These are phyloP conservation scores for Alviniconcha marisindica DNA, from an alignment of 1,140 invertebrate species.

Conservation along the genomic window DNA sequence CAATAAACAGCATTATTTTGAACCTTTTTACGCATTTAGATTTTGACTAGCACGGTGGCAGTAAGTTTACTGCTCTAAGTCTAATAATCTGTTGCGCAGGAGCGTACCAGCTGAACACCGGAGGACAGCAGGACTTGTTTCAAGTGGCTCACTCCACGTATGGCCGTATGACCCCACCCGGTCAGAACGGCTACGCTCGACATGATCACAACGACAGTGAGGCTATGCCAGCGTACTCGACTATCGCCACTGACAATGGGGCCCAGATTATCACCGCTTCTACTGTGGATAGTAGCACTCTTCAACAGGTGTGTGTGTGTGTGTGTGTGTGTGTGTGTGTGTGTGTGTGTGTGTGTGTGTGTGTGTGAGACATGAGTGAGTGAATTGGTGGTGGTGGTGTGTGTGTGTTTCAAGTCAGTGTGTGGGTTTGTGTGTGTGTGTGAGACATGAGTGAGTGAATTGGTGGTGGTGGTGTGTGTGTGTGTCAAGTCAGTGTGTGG, in stretches of 20 bases:
- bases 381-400: no score
- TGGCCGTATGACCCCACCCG: slow-evolving; percentile 55
- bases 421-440: no score
- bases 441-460: no score
- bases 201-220: slow-evolving; percentile 58
- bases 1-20: no score
- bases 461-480: no score
- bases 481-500: no score
- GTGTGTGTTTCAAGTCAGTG: no score
- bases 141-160: slow-evolving; percentile 62
- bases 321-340: no score
- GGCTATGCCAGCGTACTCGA: slow-evolving; percentile 57
- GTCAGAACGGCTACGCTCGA: slow-evolving; percentile 46
- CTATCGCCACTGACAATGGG: slow-evolving; percentile 46
- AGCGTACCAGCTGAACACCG: slow-evolving; percentile 21
- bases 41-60: background rate
- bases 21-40: background rate
- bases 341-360: no score
- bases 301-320: slow-evolving; percentile 46
- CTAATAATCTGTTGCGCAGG: background rate
- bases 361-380: no score
- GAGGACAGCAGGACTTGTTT: slow-evolving; percentile 44
- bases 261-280: slow-evolving; percentile 55
- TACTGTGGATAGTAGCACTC: slow-evolving; percentile 61
- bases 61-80: background rate